phyloP scores from a whole-genome alignment of 35 echinoderm and acorn worm genomes.

The Apostichopus californicus region DNA sequence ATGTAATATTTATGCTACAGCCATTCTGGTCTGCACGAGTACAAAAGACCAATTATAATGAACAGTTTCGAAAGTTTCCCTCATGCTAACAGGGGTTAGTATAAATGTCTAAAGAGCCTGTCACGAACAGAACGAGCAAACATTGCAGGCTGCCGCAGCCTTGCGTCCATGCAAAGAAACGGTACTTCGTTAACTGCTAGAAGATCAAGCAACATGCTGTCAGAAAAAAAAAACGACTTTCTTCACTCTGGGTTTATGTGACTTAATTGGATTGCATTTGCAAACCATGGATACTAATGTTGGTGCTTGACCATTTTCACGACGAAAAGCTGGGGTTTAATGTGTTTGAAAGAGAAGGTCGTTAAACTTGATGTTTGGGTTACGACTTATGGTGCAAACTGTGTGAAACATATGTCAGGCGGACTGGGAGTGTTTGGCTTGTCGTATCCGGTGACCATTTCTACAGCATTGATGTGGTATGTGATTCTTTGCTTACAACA shows the following conservation, averaged over 20 bases:
- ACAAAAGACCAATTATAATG: not conserved
- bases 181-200: not conserved
- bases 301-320: not conserved
- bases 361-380: not conserved
- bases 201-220: conserved; percentile 21
- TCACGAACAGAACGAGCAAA: conserved; percentile 32
- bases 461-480: too few species aligned
- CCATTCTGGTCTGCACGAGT: too few species aligned
- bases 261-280: conserved; percentile 19
- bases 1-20: too few species aligned
- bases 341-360: conserved; percentile 22
- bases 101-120: not conserved
- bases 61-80: not conserved
- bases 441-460: too few species aligned
- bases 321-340: not conserved
- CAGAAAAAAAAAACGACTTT: not conserved
- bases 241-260: not conserved
- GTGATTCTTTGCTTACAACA: too few species aligned
- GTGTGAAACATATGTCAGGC: too few species aligned
- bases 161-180: not conserved
- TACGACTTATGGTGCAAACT: too few species aligned
- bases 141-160: not conserved
- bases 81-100: not conserved
- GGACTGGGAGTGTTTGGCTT: too few species aligned
- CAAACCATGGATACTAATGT: not conserved